A percentile compares a stretch with the other conserved stretches of the same genome.
These are phyloP conservation scores for Orycteropus afer DNA, from an alignment of 2,113 vertebrate genomes.

Conservation along the genomic window DNA sequence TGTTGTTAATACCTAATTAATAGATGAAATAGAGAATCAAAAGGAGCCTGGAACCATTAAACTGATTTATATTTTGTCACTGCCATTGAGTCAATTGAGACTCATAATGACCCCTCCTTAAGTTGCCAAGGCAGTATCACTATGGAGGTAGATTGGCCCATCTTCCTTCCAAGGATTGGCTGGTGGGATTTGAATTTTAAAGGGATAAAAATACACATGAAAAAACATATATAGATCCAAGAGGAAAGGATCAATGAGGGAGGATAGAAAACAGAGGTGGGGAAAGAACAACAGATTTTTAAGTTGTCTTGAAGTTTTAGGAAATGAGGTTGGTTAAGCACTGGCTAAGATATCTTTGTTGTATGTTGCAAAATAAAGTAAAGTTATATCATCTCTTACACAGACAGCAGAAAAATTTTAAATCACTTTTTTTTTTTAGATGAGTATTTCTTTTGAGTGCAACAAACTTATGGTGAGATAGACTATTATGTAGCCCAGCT, in stretches of 20 bases:
- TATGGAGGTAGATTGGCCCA: too few species aligned
- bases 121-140: too few species aligned
- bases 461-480: background rate
- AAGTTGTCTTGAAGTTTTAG: background rate
- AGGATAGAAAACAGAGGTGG: background rate
- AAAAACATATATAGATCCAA: background rate
- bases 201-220: background rate
- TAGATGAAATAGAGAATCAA: background rate
- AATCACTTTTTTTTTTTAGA: background rate
- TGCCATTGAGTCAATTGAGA: too few species aligned
- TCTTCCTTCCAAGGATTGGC: too few species aligned
- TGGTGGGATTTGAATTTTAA: too few species aligned
- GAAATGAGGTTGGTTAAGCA: background rate
- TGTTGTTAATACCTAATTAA: background rate
- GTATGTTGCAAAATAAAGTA: rapidly evolving
- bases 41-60: background rate
- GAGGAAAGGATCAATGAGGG: rapidly evolving
- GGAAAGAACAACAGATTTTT: background rate
- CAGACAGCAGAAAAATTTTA: too few species aligned
- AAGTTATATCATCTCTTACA: background rate
- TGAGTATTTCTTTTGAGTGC: background rate
- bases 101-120: too few species aligned
- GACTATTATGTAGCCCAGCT: background rate
- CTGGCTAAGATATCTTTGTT: background rate
- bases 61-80: background rate